These are phyloP conservation scores for Leiothrix lutea DNA, from an alignment of 2,113 vertebrate species.

Conservation along the genomic window DNA sequence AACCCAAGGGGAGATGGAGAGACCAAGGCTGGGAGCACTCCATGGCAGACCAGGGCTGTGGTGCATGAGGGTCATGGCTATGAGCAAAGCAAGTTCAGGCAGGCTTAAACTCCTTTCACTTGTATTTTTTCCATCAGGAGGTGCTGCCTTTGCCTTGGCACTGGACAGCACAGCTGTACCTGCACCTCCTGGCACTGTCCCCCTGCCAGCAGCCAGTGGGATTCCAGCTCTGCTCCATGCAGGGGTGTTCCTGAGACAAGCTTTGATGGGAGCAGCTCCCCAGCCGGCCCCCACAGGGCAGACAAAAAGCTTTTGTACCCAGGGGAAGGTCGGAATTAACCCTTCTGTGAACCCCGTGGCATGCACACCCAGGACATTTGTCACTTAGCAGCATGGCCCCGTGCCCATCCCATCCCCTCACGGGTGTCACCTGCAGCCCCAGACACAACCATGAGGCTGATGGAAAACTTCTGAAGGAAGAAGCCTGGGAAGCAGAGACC, in stretches of 20 bases:
- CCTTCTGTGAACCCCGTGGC: background rate
- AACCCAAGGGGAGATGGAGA: background rate
- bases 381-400: background rate
- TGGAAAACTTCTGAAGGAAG: background rate
- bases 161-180: fast-evolving
- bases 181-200: fast-evolving
- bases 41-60: background rate
- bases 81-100: background rate
- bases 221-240: background rate
- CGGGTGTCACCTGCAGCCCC: background rate
- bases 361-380: background rate
- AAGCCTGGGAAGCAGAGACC: background rate
- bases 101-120: background rate
- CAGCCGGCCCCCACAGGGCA: background rate
- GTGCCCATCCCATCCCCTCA: fast-evolving
- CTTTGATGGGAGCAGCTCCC: background rate
- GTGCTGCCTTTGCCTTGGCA: background rate
- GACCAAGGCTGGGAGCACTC: background rate
- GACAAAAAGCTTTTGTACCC: slow-evolving; percentile 22
- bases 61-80: fast-evolving
- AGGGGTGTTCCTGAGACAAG: background rate
- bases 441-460: background rate
- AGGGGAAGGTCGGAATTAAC: background rate
- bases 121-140: no score
- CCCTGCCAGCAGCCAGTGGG: background rate